Conservation (phyloP, 2,797 vertebrate genomes). For the Eleutherodactylus coqui region DNA sequence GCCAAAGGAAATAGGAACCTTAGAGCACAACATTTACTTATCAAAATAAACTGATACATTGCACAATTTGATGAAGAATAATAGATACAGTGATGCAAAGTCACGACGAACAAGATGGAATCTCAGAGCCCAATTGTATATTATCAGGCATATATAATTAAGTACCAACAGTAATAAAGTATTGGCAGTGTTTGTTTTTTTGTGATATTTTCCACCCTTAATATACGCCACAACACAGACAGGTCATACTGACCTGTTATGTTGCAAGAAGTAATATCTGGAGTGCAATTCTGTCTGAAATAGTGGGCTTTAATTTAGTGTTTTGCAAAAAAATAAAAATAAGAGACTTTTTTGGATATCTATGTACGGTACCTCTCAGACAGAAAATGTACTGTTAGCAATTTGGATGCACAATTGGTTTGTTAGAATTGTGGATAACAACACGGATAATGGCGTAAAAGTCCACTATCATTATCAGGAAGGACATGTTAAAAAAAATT, state of each 20-base stretch:
- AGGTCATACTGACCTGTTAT: conserved; percentile 55
- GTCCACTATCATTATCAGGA: neutral
- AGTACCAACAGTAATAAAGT: neutral
- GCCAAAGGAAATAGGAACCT: neutral
- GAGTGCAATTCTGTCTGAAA: conserved; percentile 42
- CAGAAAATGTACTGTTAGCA: conserved; percentile 45
- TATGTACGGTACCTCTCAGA: conserved; percentile 47
- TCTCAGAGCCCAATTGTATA: neutral
- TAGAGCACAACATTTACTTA: neutral
- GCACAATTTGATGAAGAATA: neutral
- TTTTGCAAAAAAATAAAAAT: conserved; percentile 37
- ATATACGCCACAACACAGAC: conserved; percentile 17
- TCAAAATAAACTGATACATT: neutral
- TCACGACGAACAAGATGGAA: neutral
- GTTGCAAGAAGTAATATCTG: conserved; percentile 49
- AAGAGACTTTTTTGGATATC: conserved; percentile 42
- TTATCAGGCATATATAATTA: neutral
- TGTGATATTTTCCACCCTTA: conserved; percentile 39
- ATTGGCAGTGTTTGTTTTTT: conserved; percentile 17
- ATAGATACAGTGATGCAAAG: neutral
- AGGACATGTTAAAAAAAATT: conserved; percentile 6
- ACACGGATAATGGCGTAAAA: conserved; percentile 16
- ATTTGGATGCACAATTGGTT: conserved; percentile 29
- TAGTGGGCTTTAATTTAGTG: conserved; percentile 40
- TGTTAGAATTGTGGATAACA: conserved; percentile 17